phyloP scores from a whole-genome alignment of 2,113 vertebrate species.

The Syngnathus floridae region DNA sequence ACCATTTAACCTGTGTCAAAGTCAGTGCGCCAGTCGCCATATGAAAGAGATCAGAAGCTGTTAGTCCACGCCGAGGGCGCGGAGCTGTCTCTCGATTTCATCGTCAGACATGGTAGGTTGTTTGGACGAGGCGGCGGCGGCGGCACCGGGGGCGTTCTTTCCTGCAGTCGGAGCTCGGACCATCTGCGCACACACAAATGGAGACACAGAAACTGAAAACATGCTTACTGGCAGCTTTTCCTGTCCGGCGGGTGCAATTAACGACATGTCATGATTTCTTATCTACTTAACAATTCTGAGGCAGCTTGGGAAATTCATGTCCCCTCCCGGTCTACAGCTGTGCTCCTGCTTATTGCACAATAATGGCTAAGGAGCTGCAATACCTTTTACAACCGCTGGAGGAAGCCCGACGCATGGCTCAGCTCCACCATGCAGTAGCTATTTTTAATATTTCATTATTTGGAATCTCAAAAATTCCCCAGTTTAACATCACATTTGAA shows the following conservation, averaged over 20 bases:
- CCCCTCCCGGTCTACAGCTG: conserved; percentile 30
- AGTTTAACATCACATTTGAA: no score
- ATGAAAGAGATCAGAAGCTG: conserved; percentile 18
- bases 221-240: conserved; percentile 2
- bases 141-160: conserved; percentile 77
- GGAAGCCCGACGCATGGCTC: conserved; percentile 48
- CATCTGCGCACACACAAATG: conserved; percentile 75
- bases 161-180: conserved; percentile 87
- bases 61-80: conserved; percentile 92
- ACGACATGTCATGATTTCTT: not conserved
- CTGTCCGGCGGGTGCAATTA: not conserved
- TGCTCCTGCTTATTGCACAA: conserved; percentile 23
- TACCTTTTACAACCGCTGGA: conserved; percentile 50
- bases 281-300: conserved; percentile 16
- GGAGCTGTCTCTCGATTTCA: conserved; percentile 94
- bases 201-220: conserved; percentile 5
- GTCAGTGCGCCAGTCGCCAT: conserved; percentile 27
- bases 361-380: conserved; percentile 32
- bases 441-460: conserved; percentile 42
- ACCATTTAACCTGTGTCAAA: conserved; percentile 19
- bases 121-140: conserved; percentile 70
- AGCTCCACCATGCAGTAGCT: conserved; percentile 38
- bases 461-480: no score
- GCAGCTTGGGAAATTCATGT: conserved; percentile 3
- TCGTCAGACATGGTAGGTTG: conserved; percentile 84